Base-by-base conservation (phyloP, 2,113 vertebrate genomes). In the Blennius ocellaris region DNA sequence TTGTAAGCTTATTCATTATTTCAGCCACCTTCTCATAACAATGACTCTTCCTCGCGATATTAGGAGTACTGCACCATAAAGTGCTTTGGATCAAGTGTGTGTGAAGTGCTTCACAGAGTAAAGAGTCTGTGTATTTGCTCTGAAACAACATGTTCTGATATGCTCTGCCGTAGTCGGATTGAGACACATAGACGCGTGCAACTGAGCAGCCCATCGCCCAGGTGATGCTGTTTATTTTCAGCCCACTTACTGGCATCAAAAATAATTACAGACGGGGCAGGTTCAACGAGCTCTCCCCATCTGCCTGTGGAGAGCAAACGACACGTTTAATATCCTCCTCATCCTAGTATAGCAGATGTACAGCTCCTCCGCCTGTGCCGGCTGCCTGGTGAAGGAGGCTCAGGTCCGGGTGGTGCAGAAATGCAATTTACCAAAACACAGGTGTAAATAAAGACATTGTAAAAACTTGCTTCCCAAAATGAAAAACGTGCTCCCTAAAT, bases 301-400 rank as follows among this genome's bases (percentile, higher is more conserved):
- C 69, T 73, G 51, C 75, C 63, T 52, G 38, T 61, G 61, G 36
- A 76, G 51, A 53, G 63, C 52, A 57, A 77, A 59, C 3, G 17
- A 75, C 74, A 64, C 12, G 2, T 77, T 69, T 74, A 21, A 84
- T 85, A 78, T 78, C 55, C 62, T 61, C 55, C 43, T 78, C 64
- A 47, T 43, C 41, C 48, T 52, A 38, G 21, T 61, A 41, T 44
- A 53, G 73, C 61, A 84, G 81, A 67, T 76, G 81, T 39, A 72
- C 54, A 41, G 11, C 65, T 72, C 53, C 51, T 37, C n/a, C 44
- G 51, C 66, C 43, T 43, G n/a, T 11, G 30, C 41, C 1, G 5
- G 16, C 63, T 80, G 62, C 67, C 54, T 30, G 48, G 40, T 5
- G 8, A 57, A 40, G 51, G n/a, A 36, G 21, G 30, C 59, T 72